Base-by-base conservation (phyloP, 2,113 vertebrate species). In the Nibea albiflora region DNA sequence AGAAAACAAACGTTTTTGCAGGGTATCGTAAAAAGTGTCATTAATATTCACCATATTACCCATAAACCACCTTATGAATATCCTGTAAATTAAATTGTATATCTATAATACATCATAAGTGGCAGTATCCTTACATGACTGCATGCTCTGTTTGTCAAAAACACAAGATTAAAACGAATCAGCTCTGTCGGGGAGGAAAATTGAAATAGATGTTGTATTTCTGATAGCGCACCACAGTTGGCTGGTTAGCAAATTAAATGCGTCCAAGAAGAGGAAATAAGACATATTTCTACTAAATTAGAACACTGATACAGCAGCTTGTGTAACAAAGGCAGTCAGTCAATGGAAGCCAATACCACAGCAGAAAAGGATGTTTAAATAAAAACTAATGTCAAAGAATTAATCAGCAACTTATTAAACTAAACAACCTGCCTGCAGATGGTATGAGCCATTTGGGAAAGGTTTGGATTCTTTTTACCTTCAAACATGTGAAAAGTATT, bases 1-100 rank as follows among this genome's bases (percentile, higher is more conserved):
- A 75, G 71, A 86, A 92, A 92, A 89, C 73, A 83, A 80, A 81
- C n/a, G 14, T 78, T 89, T 87, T 76, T 22, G 67, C 49, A 81
- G 66, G 72, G 68, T 71, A 63, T 76, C 63, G 49, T 88, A 85
- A 88, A 92, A 89, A 65, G 76, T 70, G 68, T 67, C 76, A 80
- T 86, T 91, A 58, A 76, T 83, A 72, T 70, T 80, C 65, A 83
- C 73, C 42, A 58, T 54, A 44, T 60, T 73, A 68, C 46, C 49
- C 19, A 69, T 74, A 84, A 86, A 83, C 52, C 54, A 35, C 39
- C 47, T 67, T 60, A 46, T 80, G 60, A 82, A 73, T 62, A 73
- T 60, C 73, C 57, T 16, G 44, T 61, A 76, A 73, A 69, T 73
- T 11, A 22, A 76, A 76, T 75, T 39, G 35, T 26, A 39, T 35